A percentile compares a stretch with the other conserved stretches of the same genome.
These are phyloP conservation scores for Sphaerophoria taeniata DNA, from an alignment of 2,888 invertebrate species.

Conservation along the genomic window DNA sequence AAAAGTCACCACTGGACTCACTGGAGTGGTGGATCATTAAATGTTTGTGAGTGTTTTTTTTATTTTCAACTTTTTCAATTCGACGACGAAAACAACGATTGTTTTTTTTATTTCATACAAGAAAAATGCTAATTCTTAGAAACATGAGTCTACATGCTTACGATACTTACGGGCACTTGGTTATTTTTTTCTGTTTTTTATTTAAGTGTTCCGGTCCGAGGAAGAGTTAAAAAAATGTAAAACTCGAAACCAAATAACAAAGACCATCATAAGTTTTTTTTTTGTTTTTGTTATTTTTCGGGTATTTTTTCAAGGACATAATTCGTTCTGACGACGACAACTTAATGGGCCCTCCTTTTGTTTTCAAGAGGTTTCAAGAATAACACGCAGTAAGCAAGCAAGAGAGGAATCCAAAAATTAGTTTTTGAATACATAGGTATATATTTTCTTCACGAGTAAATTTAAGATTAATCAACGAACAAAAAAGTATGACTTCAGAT, in stretches of 20 bases:
- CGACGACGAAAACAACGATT: conserved; percentile 30
- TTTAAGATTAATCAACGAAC: too few relatives aligned
- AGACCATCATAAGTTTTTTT: conserved; percentile 29
- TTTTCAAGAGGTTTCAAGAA: conserved; percentile 5
- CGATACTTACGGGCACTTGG: conserved; percentile 58
- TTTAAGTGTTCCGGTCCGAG: conserved; percentile 66
- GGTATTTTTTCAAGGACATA: conserved; percentile 62
- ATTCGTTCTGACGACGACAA: conserved; percentile 46
- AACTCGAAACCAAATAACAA: conserved; percentile 16
- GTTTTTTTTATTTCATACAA: conserved; percentile 29
- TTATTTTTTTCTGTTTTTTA: conserved; percentile 29
- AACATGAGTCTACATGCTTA: conserved; percentile 62
- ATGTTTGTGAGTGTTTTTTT: neutral
- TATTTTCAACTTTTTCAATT: conserved; percentile 37
- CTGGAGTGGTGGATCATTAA: conserved; percentile 53
- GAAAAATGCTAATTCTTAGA: conserved; percentile 65
- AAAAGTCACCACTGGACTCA: neutral
- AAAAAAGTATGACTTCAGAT: too few relatives aligned
- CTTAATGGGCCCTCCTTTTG: conserved; percentile 1
- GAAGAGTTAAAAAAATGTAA: conserved; percentile 24
- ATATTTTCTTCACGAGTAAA: too few relatives aligned
- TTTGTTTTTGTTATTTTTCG: conserved; percentile 14
- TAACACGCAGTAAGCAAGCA: too few relatives aligned
- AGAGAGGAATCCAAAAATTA: too few relatives aligned
- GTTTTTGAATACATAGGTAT: too few relatives aligned